Percentiles rank a stretch among this genome's conserved stretches.
phyloP scores from a whole-genome alignment of 2,113 vertebrate genomes.

The Colius striatus region DNA sequence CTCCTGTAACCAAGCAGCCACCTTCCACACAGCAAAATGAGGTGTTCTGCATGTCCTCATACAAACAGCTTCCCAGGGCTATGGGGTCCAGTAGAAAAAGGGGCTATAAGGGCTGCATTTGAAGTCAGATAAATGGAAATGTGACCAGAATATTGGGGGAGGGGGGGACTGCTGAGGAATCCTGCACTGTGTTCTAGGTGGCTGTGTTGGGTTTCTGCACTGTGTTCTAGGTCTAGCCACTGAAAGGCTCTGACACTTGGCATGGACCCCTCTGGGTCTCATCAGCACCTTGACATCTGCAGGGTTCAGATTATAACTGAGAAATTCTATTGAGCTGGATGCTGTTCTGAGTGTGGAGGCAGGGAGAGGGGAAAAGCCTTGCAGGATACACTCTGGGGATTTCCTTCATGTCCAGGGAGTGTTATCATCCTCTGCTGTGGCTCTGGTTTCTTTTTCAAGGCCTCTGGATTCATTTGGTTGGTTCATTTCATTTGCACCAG shows the following conservation, averaged over 20 bases:
- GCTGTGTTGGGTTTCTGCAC: not conserved
- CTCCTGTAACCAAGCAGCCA: rapidly evolving
- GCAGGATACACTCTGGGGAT: not conserved
- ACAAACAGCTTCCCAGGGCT: not conserved
- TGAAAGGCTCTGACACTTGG: not conserved
- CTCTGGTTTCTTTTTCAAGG: not conserved
- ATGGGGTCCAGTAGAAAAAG: not conserved
- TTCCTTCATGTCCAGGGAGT: not conserved
- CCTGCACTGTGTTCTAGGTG: not conserved
- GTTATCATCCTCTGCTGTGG: not conserved
- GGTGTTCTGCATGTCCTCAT: not conserved
- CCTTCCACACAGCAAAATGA: not conserved
- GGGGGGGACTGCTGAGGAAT: not conserved
- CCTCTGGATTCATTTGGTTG: not conserved
- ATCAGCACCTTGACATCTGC: not conserved
- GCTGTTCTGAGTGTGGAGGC: not conserved
- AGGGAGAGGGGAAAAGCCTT: not conserved
- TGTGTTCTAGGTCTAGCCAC: no score
- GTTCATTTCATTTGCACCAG: not conserved
- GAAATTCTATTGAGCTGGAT: not conserved
- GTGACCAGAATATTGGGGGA: not conserved
- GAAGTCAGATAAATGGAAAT: not conserved
- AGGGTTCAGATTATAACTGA: not conserved
- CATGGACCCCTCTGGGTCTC: not conserved
- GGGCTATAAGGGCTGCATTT: not conserved